Conservation (phyloP, 2,113 vertebrate species). For the Pelodiscus sinensis region DNA sequence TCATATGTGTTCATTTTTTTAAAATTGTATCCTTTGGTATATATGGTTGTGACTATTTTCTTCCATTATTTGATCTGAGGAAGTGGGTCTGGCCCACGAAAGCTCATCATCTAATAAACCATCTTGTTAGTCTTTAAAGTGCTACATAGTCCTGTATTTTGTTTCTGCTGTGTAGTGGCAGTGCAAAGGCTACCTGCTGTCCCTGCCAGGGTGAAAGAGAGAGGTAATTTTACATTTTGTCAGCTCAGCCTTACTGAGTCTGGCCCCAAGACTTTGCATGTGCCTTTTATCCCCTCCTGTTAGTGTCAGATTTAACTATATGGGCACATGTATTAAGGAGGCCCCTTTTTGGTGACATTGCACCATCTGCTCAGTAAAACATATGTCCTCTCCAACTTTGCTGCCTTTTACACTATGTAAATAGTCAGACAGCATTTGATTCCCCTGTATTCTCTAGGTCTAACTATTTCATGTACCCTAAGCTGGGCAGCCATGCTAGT, state of each 20-base stretch:
- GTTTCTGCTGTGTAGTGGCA: neutral
- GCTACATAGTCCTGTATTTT: too few species aligned
- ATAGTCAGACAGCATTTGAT: accelerated
- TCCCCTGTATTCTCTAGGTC: neutral
- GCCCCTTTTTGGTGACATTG: neutral
- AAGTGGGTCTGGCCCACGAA: too few species aligned
- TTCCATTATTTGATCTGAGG: too few species aligned
- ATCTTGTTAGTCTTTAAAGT: too few species aligned
- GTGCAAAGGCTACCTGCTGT: neutral
- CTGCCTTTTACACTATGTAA: neutral
- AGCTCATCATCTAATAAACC: too few species aligned
- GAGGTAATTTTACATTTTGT: neutral
- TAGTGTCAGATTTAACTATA: neutral
- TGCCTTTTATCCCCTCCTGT: neutral
- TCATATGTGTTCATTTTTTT: too few species aligned
- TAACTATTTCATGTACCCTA: neutral
- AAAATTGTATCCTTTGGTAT: too few species aligned
- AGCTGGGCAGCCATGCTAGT: neutral
- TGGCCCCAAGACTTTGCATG: neutral
- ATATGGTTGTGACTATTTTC: too few species aligned
- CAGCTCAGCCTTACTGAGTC: neutral
- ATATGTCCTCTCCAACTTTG: neutral
- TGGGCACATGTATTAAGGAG: neutral
- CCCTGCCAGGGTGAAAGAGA: neutral
- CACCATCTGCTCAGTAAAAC: neutral